Base-by-base conservation (phyloP, 2,888 invertebrate species). In the Caenorhabditis sp. region DNA sequence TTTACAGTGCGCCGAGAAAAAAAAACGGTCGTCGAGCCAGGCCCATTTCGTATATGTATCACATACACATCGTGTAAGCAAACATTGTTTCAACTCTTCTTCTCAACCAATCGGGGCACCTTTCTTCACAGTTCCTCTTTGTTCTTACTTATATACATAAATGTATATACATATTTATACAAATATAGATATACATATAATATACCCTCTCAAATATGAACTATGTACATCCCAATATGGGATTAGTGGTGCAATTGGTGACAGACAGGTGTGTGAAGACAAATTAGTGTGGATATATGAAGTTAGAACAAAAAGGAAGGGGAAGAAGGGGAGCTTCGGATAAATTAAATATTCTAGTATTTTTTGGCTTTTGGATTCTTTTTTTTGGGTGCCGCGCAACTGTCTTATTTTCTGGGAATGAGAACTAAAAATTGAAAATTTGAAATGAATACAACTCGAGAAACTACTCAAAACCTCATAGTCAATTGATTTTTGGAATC, bases 1-100 rank as follows among this genome's bases (percentile, higher is more conserved):
- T 71, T 71, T 71, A 71, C 70, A 71, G 70, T 71, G 66, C 59
- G 17, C 56, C 31, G 31, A 31, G 10, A 31, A 31, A 31, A 31
- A 31, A 63, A 61, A 53, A 17, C 54, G 17, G 43, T 26, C 38
- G 26, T 20, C 38, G 20, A n/a, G 63, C 31, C 56, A 59, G 67
- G 67, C 67, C 67, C 64, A 64, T 71, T 71, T 67, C 56, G 23
- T 26, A 61, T 63, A 65, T 70, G 71, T 71, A 71, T 71, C 71
- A 71, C 71, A 58, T 58, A 58, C 43, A 43, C 57, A 71, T 71
- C 71, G 71, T 71, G 67, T 71, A 58, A 60, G 71, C 67, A 71
- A 71, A 71, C 71, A 71, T 50, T 70, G 10, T 52, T 56, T 31
- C 31, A 31, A 31, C 31, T 10, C 31, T 7, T 7, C 31, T 31